Evolutionary conservation across 2,113 vertebrate species (phyloP), one percentile per base, ranked within the genome.

Genomic region (Psammodynastes pulverulentus): DNA sequence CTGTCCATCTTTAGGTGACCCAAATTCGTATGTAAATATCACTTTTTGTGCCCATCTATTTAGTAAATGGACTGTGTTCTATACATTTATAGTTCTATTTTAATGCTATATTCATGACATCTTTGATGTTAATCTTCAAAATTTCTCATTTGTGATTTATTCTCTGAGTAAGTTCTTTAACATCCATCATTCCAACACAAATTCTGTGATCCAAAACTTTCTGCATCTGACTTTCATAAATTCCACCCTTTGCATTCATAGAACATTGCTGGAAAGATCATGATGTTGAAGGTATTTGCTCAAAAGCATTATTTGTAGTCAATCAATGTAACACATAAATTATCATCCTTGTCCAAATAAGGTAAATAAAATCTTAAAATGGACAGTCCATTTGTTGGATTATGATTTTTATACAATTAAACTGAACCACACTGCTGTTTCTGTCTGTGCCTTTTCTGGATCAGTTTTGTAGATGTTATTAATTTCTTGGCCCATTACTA

Each of bases 361-460:
- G 95, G 93, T 94, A 90, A 96, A 96, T 94, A 91, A 95, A 96
- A 96, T 90, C 94, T 96, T 93, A 95, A 95, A 96, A 96, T 92
- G 95, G 95, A 96, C 95, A 94, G 93, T 79, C 67, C 5, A 34
- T 39, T 79, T 72, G n/a, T 72, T 79, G 15, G 67, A 39, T 19
- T 8, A 39, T 39, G n/a, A 19, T 39, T 39, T 79, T 79, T 72
- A 72, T 39, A 34, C 15, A 19, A 72, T 72, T 19, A 19, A 79
- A 39, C 6, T 79, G 34, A 79, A 79, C n/a, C 15, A 79, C 17
- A n/a, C 34, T 79, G 34, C n/a, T 72, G 15, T 79, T 39, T 8
- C 19, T 79, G 15, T 19, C 15, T 79, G 15, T 39, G 15, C 39
- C 39, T 19, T 79, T 79, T 79, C 67, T 79, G n/a, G n/a, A 39